These are phyloP conservation scores for Cricetomys ansorgei DNA, from an alignment of 2,113 vertebrate species.

Conservation along the genomic window DNA sequence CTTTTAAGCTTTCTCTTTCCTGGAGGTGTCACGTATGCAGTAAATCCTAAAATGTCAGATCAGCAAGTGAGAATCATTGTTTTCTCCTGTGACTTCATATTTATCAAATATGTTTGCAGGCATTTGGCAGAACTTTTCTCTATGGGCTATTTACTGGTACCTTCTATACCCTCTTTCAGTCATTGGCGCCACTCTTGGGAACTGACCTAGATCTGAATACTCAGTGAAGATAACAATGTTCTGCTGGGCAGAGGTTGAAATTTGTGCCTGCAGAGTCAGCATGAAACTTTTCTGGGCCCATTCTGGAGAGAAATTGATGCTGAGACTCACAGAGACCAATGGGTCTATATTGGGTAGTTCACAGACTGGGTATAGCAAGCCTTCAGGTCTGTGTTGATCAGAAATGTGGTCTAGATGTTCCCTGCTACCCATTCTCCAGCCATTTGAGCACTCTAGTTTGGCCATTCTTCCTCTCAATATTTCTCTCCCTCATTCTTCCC, in stretches of 20 bases:
- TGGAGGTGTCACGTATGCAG: not conserved
- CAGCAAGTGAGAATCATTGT: not conserved
- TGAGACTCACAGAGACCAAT: not conserved
- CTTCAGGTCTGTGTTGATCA: not conserved
- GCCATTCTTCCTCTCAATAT: too few relatives aligned
- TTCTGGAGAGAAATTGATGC: not conserved
- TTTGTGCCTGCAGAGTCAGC: not conserved
- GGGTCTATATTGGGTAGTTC: accelerated
- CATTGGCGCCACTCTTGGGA: not conserved
- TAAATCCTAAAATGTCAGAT: not conserved
- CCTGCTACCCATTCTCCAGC: not conserved
- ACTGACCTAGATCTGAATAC: not conserved
- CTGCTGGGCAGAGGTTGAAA: not conserved
- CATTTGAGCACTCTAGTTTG: not conserved
- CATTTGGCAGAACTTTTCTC: not conserved
- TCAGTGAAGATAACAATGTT: not conserved
- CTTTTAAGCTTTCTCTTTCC: not conserved
- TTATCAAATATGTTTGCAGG: not conserved
- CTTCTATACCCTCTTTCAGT: not conserved
- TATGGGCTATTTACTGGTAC: not conserved
- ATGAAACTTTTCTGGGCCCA: not conserved
- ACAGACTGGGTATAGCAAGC: not conserved
- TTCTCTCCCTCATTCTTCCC: not conserved
- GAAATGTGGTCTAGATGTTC: not conserved
- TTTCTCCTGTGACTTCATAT: not conserved